Conservation (phyloP, 2,113 vertebrate genomes). For the Salvelinus namaycush region DNA sequence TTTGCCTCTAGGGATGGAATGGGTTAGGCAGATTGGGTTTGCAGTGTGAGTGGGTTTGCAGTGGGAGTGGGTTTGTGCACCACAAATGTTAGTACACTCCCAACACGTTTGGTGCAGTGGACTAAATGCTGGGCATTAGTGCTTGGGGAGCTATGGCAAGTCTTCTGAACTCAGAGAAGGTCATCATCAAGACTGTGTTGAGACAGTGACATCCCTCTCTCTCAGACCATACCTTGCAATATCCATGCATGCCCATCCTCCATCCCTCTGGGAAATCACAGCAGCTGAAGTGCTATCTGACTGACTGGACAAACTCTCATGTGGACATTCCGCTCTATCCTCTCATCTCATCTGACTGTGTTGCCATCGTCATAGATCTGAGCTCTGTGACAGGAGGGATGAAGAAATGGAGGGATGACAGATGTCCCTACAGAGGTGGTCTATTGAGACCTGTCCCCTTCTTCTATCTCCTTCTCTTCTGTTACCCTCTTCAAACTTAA, state of each 20-base stretch:
- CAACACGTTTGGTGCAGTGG: too few species aligned
- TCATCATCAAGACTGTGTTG: background rate
- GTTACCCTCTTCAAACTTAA: background rate
- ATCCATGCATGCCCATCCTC: background rate
- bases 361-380: too few species aligned
- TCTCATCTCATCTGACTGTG: background rate
- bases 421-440: background rate
- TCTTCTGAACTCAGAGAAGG: too few species aligned
- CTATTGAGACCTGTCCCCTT: background rate
- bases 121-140: too few species aligned
- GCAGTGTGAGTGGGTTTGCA: background rate
- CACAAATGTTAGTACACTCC: background rate
- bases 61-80: background rate
- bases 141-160: too few species aligned
- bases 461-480: background rate
- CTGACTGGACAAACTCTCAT: slow-evolving; percentile 19
- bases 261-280: slow-evolving; percentile 25
- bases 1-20: slow-evolving; percentile 49
- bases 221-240: background rate
- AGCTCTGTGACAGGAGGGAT: too few species aligned
- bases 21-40: background rate
- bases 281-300: slow-evolving; percentile 22
- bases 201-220: background rate
- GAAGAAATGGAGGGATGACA: background rate
- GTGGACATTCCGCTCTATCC: background rate